These are phyloP conservation scores for Streptopelia turtur DNA, from an alignment of 2,797 vertebrate species.

Conservation along the genomic window DNA sequence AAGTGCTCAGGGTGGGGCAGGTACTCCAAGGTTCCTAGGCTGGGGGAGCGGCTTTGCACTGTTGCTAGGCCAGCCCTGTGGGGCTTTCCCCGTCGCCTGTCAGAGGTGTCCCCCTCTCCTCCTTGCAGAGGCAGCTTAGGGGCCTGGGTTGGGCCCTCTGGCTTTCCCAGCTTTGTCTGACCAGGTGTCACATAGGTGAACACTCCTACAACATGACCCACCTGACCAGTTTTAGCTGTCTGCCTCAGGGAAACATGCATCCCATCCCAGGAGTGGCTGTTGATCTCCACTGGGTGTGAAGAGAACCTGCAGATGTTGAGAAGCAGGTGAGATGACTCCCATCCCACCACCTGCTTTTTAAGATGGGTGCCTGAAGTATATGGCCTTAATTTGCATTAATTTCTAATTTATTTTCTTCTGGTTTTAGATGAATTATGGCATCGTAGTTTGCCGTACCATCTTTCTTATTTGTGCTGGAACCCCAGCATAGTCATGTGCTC, in stretches of 20 bases:
- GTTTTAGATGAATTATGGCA: background rate
- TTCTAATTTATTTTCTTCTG: background rate
- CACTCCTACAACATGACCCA: background rate
- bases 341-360: background rate
- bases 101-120: background rate
- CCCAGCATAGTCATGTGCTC: background rate
- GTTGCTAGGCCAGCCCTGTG: background rate
- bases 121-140: background rate
- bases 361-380: background rate
- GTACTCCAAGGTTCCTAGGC: background rate
- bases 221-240: background rate
- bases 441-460: background rate
- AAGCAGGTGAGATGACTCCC: background rate
- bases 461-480: background rate
- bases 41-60: fast-evolving
- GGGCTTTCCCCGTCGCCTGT: background rate
- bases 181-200: background rate
- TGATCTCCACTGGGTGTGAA: background rate
- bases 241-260: background rate
- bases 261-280: background rate
- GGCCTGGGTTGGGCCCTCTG: background rate
- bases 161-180: background rate
- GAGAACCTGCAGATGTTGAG: background rate
- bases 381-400: background rate
- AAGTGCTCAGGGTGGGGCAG: background rate